Conservation (phyloP, 1,140 invertebrate species). For the Maniola jurtina region DNA sequence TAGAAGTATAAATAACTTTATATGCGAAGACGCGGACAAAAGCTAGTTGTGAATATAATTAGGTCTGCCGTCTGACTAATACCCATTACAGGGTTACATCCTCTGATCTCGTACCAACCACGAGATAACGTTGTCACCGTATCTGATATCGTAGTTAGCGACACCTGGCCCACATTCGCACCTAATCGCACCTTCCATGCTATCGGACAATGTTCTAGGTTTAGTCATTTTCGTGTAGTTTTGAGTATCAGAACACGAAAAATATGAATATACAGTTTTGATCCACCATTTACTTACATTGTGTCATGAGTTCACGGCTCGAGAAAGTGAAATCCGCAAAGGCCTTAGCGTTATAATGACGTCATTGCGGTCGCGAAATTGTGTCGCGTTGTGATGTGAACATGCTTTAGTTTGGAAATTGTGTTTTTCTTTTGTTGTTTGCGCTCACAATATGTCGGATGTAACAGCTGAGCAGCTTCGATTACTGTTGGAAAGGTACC, state of each 20-base stretch:
- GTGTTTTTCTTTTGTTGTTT: constrained; percentile 32
- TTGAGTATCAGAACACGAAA: not conserved
- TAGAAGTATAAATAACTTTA: too few relatives aligned
- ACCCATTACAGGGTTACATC: constrained; percentile 9
- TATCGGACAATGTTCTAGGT: constrained; percentile 49
- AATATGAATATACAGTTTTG: not conserved
- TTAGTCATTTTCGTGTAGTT: constrained; percentile 47
- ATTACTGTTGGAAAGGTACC: constrained; percentile 39
- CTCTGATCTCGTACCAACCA: constrained; percentile 27
- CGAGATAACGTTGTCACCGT: constrained; percentile 39
- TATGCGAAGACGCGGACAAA: not conserved
- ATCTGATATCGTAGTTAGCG: constrained; percentile 56
- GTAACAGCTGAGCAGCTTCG: constrained; percentile 38
- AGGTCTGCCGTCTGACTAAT: not conserved
- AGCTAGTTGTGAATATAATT: not conserved
- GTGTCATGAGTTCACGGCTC: constrained; percentile 24
- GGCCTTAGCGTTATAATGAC: constrained; percentile 26
- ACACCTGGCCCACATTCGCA: constrained; percentile 64
- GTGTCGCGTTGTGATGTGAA: constrained; percentile 23
- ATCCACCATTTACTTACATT: constrained; percentile 5
- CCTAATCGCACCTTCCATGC: constrained; percentile 43
- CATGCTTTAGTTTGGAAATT: constrained; percentile 25
- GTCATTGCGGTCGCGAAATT: constrained; percentile 34
- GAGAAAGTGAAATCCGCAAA: constrained; percentile 36
- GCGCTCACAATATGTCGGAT: constrained; percentile 35